These are phyloP conservation scores for Blastobasis lacticolella DNA, from an alignment of 2,888 invertebrate genomes.

Conservation along the genomic window DNA sequence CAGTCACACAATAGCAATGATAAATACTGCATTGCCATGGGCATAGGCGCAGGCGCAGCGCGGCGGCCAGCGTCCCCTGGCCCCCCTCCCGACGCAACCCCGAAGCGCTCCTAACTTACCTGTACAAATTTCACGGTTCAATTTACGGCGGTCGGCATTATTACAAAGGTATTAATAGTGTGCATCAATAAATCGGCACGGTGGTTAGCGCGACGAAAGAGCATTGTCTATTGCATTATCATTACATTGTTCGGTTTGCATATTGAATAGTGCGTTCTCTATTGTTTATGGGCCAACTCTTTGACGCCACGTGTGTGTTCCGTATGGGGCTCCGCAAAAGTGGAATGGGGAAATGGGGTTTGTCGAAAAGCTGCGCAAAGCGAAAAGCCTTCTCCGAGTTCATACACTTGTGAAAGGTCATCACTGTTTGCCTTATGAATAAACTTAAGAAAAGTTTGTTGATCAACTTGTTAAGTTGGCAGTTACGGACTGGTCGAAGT, in stretches of 20 bases:
- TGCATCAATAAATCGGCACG: constrained; percentile 65
- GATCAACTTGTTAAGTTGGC: too few relatives aligned
- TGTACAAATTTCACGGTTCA: constrained; percentile 31
- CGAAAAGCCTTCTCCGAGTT: too few relatives aligned
- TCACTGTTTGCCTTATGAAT: too few relatives aligned
- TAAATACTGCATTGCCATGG: constrained; percentile 56
- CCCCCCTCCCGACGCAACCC: too few relatives aligned
- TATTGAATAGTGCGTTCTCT: constrained; percentile 69
- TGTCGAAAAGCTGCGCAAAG: too few relatives aligned
- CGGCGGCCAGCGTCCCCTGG: too few relatives aligned
- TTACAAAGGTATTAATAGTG: constrained; percentile 58
- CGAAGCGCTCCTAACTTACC: not conserved
- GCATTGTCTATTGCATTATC: constrained; percentile 64
- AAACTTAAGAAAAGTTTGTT: too few relatives aligned
- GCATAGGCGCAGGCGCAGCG: constrained; percentile 46
- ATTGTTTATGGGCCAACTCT: constrained; percentile 53
- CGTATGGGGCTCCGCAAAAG: not conserved
- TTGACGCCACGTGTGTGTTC: constrained; percentile 60
- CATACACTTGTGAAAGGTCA: too few relatives aligned
- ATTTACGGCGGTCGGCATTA: constrained; percentile 36
- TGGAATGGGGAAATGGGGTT: too few relatives aligned
- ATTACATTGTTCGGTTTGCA: constrained; percentile 69
- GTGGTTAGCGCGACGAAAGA: constrained; percentile 69
- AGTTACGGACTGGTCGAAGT: too few relatives aligned
- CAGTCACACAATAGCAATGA: constrained; percentile 53